Evolutionary conservation across 2,797 vertebrate genomes (phyloP), one percentile per base, ranked within the genome.

Genomic region (Parotocinclus haroldoi): DNA sequence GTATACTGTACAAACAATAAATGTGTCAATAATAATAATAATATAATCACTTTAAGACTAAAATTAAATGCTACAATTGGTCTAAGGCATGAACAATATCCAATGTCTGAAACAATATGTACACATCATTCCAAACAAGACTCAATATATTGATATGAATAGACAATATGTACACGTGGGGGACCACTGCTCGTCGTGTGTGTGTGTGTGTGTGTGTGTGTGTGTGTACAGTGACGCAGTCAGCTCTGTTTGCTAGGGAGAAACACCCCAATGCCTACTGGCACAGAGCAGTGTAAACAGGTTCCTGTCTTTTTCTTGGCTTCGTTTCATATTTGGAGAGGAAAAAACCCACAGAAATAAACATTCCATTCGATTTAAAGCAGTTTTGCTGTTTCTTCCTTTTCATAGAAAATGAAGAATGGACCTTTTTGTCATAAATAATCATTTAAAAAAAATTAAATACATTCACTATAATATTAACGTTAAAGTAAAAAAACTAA

Each of bases 321-420:
- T 98, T 98, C 90, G 92, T 95, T 96, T 96, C 92, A 94, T 93
- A 95, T 94, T 95, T 97, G 94, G 94, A 79, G 86, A 87, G 79
- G 1, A 56, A 58, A 44, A 59, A 75, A 71, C 71, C 74, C 72
- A 87, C 83, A 89, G 85, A 95, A 87, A 89, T 82, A 90, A 93
- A 98, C 95, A 98, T 98, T 98, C 94, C 93, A 94, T 95, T 94
- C 89, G 90, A 94, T 94, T 92, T 96, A 95, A 96, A 97, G 95
- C 95, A 94, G 95, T 97, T 94, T 90, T 90, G 83, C 90, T 94
- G 93, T 92, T 94, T 96, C 96, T 98, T 98, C 96, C 94, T 98
- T 99, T 98, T 99, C 96, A 98, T 96, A 98, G 97, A 99, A 99
- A 99, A 99, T 95, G 95, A 99, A 98, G 93, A 93, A 9, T 98